Evolutionary conservation across 1,140 invertebrate genomes (phyloP), one percentile per base, ranked within the genome.

Genomic region (Himalopsyche phryganea): DNA sequence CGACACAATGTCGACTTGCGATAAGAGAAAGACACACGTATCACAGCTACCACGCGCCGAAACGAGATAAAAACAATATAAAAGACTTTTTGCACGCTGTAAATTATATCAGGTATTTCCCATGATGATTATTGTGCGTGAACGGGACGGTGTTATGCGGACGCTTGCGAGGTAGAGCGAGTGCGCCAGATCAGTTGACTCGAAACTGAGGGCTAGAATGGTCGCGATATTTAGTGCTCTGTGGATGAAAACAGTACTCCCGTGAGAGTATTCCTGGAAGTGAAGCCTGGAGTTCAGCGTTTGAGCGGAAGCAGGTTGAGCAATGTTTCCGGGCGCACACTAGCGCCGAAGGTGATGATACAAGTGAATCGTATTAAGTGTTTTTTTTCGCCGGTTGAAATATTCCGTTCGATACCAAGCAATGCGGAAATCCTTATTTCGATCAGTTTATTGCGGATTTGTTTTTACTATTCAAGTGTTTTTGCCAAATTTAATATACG

Each of bases 21-120:
- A 54, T 9, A 18, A 44, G 17, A 58, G 33, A 41, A 48, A 59
- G 56, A 63, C 56, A 36, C 32, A 58, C 47, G 51, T 28, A 28
- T 28, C 23, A 28, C 23, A 28, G 23, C 23, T 28, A 28, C 23
- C 23, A 28, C 23, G 9, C 23, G 23, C 9, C 23, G 9, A 28
- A 28, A 28, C 23, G 23, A 28, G 23, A 28, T 28, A 28, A 28
- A 28, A 28, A 50, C 33, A 13, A 13, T 50, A n/a, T 10, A 40
- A 35, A 48, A 38, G 51, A 40, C 54, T 63, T 63, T 59, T 59
- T 56, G 35, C 17, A 58, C 41, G 52, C 33, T 32, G 61, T 63
- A 63, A 63, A 63, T 63, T 63, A 63, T 63, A 63, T 63, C 61
- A 59, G 61, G 61, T 63, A 63, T 63, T 63, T 63, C 61, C 61